Percentiles rank a stretch among this genome's conserved stretches.
Conservation (phyloP, 2,797 vertebrate genomes). For the Rhinogobio ventralis region DNA sequence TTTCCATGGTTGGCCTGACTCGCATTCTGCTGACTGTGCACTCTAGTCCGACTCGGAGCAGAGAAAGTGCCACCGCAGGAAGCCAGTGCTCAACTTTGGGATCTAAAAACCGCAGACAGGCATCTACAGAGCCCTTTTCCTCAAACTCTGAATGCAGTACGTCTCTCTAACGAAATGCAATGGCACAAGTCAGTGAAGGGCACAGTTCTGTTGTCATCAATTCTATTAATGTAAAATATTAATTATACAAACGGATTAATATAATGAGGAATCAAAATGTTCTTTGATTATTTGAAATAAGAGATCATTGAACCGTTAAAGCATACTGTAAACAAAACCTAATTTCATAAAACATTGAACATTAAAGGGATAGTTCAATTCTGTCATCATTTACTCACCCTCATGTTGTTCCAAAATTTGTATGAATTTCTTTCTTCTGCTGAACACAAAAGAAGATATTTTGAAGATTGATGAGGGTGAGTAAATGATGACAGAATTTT, state of each 20-base stretch:
- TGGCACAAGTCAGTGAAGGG: not conserved
- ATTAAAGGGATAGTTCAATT: not conserved
- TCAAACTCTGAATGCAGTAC: constrained; percentile 70
- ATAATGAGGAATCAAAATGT: not conserved
- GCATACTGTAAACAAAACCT: not conserved
- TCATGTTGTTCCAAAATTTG: not conserved
- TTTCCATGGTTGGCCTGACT: constrained; percentile 70
- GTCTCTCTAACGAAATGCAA: constrained; percentile 68
- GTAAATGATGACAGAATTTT: not conserved
- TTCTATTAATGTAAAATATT: not conserved
- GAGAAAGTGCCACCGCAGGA: constrained; percentile 62
- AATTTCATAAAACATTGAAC: too few relatives aligned
- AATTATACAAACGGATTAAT: not conserved
- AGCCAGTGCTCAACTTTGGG: constrained; percentile 69
- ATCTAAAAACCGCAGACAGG: constrained; percentile 74
- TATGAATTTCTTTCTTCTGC: too few relatives aligned
- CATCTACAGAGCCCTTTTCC: constrained; percentile 72
- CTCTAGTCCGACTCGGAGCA: constrained; percentile 70
- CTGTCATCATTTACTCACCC: not conserved
- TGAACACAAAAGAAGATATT: not conserved
- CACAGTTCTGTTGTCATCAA: too few relatives aligned
- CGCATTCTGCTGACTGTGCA: constrained; percentile 65
- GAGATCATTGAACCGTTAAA: not conserved
- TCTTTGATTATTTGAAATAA: not conserved
- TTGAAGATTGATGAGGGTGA: not conserved